Base-by-base conservation (phyloP, 2,113 vertebrate species). In the Alligator mississippiensis region DNA sequence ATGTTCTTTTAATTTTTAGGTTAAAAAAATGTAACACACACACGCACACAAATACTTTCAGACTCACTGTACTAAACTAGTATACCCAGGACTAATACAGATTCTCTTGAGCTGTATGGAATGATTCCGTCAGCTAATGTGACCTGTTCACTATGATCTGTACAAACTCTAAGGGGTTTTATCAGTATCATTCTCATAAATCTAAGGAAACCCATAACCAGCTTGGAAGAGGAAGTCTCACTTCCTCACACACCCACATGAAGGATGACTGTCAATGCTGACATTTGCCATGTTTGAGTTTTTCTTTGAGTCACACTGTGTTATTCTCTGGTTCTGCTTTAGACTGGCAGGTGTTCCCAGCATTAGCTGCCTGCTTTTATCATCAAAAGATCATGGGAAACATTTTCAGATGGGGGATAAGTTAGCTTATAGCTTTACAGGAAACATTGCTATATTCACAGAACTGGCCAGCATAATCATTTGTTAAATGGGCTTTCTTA, bases 151-250 rank as follows among this genome's bases (percentile, higher is more conserved):
- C 47, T 47, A 47, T 47, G 47, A 47, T 47, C 47, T 47, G 47
- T 27, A 25, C 30, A 80, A 80, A 91, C 21, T 25, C 9, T 61
- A n/a, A 47, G 47, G 47, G 60, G 68, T 80, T 80, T 83, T 5
- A 28, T 92, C 4, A 0, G 4, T 70, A 11, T 79, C 87, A 87
- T 89, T 82, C 93, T 47, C 12, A 24, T 72, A 90, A 77, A 94
- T 89, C 28, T 64, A 84, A 82, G 84, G 82, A 61, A 84, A 84
- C 84, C 58, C 38, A 55, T 83, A 94, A 59, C 21, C 19, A 70
- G n/a, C 61, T 81, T 75, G 87, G 85, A 97, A 92, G 76, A 92
- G 93, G 94, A 97, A 96, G 92, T 92, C 57, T 15, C 21, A 62
- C 79, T 96, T 95, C 88, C 88, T 93, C 93, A 82, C 58, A 16